Base-by-base conservation (phyloP, 2,888 invertebrate species). In the Crepidodera aurea region DNA sequence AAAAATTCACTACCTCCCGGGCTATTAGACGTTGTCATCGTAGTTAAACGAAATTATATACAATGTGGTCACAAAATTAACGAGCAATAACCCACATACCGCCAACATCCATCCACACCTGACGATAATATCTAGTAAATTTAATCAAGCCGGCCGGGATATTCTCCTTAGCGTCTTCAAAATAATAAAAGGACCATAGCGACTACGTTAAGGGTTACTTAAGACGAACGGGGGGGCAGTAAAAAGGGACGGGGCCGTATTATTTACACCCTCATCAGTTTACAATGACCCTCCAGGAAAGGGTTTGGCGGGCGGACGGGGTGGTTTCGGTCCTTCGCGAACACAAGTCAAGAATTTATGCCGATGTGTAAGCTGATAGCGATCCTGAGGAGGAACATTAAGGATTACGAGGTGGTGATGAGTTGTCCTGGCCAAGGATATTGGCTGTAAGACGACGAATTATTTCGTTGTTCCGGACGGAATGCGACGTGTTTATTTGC, bases 261-360 rank as follows among this genome's bases (percentile, higher is more conserved):
- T 84, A 85, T 85, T 85, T 85, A 85, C 85, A 83, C 85, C 85
- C 86, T 86, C 86, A 85, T 86, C 86, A 86, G 86, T 86, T 86
- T 86, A 85, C 84, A 85, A 86, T 86, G 86, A 86, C 86, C 86
- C 85, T 83, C 65, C 55, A 51, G 61, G 51, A 66, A 64, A 62
- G 64, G 64, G 67, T 60, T 48, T n/a, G 64, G 62, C 32, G 59
- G 60, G 60, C 44, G 64, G 55, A 61, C 60, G 62, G 60, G 60
- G 29, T 51, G 51, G 39, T 19, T 44, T 51, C 60, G 64, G 66
- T 68, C 62, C 67, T 67, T 67, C 69, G 71, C 67, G 63, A 65
- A 67, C 66, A 68, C 70, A 66, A 59, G 67, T 70, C 67, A 73
- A 71, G 72, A 69, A 75, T 76, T 76, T 77, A 76, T 75, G 75